A percentile compares a stretch with the other conserved stretches of the same genome.
These are phyloP conservation scores for Poeciliopsis retropinna DNA, from an alignment of 2,113 vertebrate species.

Conservation along the genomic window DNA sequence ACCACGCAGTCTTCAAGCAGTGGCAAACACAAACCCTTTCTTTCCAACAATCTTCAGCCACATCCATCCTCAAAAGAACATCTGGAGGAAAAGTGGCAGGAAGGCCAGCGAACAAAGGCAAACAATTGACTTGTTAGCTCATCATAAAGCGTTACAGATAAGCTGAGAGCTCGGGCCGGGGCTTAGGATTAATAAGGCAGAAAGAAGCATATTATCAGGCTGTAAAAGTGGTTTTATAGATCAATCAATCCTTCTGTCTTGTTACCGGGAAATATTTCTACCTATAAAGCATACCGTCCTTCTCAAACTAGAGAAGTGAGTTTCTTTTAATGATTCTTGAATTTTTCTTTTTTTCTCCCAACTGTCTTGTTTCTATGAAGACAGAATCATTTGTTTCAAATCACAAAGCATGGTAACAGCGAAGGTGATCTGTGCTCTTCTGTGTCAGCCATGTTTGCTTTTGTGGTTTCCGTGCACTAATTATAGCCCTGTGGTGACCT, in stretches of 20 bases:
- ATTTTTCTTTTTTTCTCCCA: too few species aligned
- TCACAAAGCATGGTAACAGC: background rate
- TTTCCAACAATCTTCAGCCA: background rate
- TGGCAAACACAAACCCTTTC: background rate
- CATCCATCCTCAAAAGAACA: background rate
- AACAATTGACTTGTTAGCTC: slow-evolving; percentile 10
- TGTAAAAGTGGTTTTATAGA: slow-evolving; percentile 14
- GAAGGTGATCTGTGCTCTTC: slow-evolving; percentile 9
- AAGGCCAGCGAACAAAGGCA: slow-evolving; percentile 15
- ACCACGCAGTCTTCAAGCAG: background rate
- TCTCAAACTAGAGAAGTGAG: too few species aligned
- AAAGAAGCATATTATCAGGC: background rate
- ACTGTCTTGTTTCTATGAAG: background rate
- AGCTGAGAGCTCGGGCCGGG: background rate
- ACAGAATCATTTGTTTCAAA: background rate
- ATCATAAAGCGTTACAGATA: background rate
- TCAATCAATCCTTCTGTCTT: background rate
- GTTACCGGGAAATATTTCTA: slow-evolving; percentile 1
- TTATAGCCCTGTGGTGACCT: slow-evolving; percentile 81
- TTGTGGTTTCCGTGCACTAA: slow-evolving; percentile 11
- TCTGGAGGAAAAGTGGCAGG: background rate
- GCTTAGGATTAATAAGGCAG: slow-evolving; percentile 12
- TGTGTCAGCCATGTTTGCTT: background rate
- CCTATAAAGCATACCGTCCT: background rate
- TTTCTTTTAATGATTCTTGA: background rate